Evolutionary conservation across 2,113 vertebrate genomes (phyloP), one percentile per base, ranked within the genome.

Genomic region (Bubo bubo): DNA sequence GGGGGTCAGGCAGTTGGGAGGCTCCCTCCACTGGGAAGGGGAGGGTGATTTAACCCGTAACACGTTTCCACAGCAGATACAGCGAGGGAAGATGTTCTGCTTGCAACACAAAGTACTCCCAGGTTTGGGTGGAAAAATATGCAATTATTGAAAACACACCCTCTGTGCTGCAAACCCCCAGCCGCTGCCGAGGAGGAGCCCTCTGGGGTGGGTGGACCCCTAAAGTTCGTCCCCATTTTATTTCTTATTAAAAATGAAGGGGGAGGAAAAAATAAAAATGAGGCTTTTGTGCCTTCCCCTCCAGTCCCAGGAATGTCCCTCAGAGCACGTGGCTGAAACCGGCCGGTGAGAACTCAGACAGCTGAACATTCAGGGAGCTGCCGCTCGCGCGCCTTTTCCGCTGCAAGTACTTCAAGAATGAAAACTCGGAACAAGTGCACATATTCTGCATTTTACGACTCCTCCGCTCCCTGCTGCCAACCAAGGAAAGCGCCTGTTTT

Each of bases 81-180:
- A 30, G 60, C 6, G 2, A 0, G 14, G 79, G 55, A 41, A 14
- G 50, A 20, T 30, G 88, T 62, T 79, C 30, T 4, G 1, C 5
- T 17, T 5, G 26, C 35, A 10, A 24, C 0, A 10, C 53, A 32
- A 81, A 88, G 5, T 3, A 4, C 15, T 52, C 32, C 59, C 16
- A 71, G 32, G 37, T 18, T 49, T 0, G 11, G 59, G 32, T 49
- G 41, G 55, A 7, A 53, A 79, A 85, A 81, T 0, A 1, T 0
- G 7, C 1, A 5, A 5, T 30, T 19, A 4, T 0, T 2, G 45
- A 8, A 93, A 68, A 90, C 0, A 0, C 37, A 11, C 3, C 43
- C 17, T 34, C 34, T 32, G 39, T 0, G n/a, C 55, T 26, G 59
- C 39, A 27, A 23, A 32, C 5, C 41, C 67, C 45, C 10, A 32